Percentiles rank a stretch among this genome's conserved stretches.
phyloP scores from a whole-genome alignment of 1,140 invertebrate genomes.

The Hylyphantes graminicola region DNA sequence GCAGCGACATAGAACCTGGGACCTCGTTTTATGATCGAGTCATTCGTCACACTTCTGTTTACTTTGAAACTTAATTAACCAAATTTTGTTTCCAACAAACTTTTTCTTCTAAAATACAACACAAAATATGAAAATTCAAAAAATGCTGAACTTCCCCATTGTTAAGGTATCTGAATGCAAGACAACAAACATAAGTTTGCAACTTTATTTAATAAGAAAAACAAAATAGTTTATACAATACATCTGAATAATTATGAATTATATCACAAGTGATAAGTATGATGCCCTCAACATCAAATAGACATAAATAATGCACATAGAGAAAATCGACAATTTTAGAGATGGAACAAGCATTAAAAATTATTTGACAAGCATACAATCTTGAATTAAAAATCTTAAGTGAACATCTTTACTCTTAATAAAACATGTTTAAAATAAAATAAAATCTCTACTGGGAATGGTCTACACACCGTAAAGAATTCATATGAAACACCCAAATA shows the following conservation, averaged over 20 bases:
- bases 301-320: constrained; percentile 56
- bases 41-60: too few species aligned
- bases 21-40: too few species aligned
- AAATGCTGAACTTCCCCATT: too few species aligned
- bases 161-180: too few species aligned
- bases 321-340: constrained; percentile 41
- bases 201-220: constrained; percentile 34
- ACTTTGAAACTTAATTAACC: too few species aligned
- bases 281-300: constrained; percentile 27
- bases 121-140: too few species aligned
- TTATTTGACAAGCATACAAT: not conserved
- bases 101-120: too few species aligned
- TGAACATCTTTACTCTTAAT: too few species aligned
- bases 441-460: constrained; percentile 29
- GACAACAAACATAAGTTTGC: too few species aligned
- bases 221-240: constrained; percentile 47
- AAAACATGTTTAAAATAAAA: too few species aligned
- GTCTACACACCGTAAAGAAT: not conserved
- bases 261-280: constrained; percentile 56
- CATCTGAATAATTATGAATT: constrained; percentile 56
- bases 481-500: not conserved
- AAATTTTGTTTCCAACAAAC: too few species aligned
- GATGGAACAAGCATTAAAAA: not conserved
- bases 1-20: too few species aligned
- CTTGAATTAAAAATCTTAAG: not conserved